Percentiles rank a stretch among this genome's conserved stretches.
These are phyloP conservation scores for Nothocercus nigrocapillus DNA, from an alignment of 2,113 vertebrate genomes.

Conservation along the genomic window DNA sequence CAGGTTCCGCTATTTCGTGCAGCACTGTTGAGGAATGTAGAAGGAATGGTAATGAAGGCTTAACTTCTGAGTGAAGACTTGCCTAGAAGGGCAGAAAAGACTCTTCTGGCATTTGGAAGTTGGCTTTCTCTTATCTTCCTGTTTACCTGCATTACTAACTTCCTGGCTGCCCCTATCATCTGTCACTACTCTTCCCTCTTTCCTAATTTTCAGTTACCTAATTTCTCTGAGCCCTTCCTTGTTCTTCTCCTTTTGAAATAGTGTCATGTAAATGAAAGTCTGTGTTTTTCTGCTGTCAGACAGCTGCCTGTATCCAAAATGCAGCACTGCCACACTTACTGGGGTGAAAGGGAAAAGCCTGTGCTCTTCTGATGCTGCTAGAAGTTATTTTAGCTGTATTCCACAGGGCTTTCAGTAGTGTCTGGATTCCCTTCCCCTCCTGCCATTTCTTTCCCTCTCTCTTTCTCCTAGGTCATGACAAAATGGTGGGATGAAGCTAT, in stretches of 20 bases:
- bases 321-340: not conserved
- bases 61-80: not conserved
- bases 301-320: not conserved
- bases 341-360: not conserved
- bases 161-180: not conserved
- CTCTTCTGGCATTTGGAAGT: not conserved
- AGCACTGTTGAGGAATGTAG: not conserved
- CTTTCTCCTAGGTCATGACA: constrained; percentile 68
- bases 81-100: not conserved
- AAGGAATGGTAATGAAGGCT: not conserved
- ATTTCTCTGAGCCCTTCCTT: not conserved
- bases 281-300: not conserved
- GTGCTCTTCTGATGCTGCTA: not conserved
- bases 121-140: not conserved
- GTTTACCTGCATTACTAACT: not conserved
- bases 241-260: not conserved
- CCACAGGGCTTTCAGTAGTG: not conserved
- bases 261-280: not conserved
- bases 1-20: not conserved
- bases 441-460: not conserved
- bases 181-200: not conserved
- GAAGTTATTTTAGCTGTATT: accelerated
- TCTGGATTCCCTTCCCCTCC: not conserved
- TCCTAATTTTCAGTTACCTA: not conserved
- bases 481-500: constrained; percentile 77